phyloP scores from a whole-genome alignment of 2,113 vertebrate species.

The Coturnix japonica region DNA sequence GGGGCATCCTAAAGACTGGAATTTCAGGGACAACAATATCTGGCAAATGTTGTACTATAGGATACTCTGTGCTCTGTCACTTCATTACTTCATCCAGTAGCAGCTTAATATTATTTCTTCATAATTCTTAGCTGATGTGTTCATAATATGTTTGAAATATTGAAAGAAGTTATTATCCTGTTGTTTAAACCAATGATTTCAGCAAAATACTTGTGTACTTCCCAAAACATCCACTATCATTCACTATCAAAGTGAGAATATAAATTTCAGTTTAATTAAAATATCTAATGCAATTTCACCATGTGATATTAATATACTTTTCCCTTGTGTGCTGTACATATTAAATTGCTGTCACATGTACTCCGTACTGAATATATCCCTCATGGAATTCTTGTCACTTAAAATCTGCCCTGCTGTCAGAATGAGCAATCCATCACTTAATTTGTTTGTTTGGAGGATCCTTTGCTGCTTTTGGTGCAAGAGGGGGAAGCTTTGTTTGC shows the following conservation, averaged over 20 bases:
- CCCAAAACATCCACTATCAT: not conserved
- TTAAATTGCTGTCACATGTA: conserved; percentile 39
- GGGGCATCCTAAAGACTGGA: not conserved
- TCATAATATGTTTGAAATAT: conserved; percentile 4
- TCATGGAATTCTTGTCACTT: conserved; percentile 17
- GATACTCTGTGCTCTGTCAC: not conserved
- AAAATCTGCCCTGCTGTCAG: conserved; percentile 16
- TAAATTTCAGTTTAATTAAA: conserved; percentile 47
- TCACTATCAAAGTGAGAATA: not conserved
- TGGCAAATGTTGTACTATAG: not conserved
- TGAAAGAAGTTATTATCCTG: not conserved
- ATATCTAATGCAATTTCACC: not conserved
- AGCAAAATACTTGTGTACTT: not conserved
- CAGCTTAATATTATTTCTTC: not conserved
- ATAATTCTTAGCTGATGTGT: not conserved
- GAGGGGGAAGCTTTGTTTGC: not conserved
- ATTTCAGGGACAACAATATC: not conserved
- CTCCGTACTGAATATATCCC: not conserved
- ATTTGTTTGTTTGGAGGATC: not conserved
- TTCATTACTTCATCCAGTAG: conserved; percentile 2
- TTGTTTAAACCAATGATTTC: not conserved
- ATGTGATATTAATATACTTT: conserved; percentile 41
- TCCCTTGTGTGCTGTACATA: not conserved
- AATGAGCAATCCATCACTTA: not conserved
- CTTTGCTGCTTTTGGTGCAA: not conserved